Conservation (phyloP, 1,140 invertebrate species). For the Bombus pyrosoma region DNA sequence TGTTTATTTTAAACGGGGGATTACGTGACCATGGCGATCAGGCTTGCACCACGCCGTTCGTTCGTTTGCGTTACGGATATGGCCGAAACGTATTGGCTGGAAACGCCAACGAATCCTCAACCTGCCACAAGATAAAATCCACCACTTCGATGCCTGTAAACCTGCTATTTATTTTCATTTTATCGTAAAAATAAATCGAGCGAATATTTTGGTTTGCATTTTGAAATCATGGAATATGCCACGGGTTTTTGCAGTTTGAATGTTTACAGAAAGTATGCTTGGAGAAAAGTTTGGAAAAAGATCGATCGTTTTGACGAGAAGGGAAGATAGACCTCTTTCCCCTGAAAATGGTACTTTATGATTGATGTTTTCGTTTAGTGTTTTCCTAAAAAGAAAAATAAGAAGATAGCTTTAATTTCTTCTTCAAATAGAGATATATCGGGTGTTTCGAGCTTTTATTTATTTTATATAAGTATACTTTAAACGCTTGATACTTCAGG, state of each 20-base stretch:
- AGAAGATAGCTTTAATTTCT: too few species aligned
- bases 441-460: too few species aligned
- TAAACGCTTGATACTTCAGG: too few species aligned
- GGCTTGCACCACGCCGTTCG: neutral
- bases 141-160: neutral
- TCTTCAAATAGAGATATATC: too few species aligned
- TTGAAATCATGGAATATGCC: too few species aligned
- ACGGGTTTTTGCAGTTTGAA: too few species aligned
- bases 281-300: neutral
- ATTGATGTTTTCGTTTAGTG: too few species aligned
- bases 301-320: neutral
- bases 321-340: too few species aligned
- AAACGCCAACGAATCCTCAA: neutral
- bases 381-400: too few species aligned
- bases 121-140: neutral
- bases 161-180: neutral
- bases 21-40: slow-evolving; percentile 6
- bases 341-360: neutral
- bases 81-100: neutral
- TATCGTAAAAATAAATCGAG: neutral
- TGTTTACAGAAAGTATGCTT: too few species aligned
- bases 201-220: neutral
- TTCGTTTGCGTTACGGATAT: slow-evolving; percentile 9
- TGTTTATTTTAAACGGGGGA: slow-evolving; percentile 43
- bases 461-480: too few species aligned